Conservation (phyloP, 35 echinoderm and acorn worm species). For the Ophiothrix spiculata region DNA sequence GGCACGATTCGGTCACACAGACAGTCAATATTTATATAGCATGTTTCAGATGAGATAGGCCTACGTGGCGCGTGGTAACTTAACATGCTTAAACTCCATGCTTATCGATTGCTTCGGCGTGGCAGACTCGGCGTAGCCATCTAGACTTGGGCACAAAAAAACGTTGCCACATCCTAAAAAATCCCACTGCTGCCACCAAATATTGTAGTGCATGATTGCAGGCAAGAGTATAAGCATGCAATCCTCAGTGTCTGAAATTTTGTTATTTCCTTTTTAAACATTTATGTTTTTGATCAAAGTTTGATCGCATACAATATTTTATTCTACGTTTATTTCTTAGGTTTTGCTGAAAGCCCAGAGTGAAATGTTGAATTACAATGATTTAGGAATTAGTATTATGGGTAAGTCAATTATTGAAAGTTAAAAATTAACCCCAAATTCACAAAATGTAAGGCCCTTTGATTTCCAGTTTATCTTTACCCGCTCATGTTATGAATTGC, state of each 20-base stretch:
- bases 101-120: no score
- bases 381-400: slow-evolving; percentile 81
- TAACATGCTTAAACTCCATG: no score
- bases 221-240: not conserved
- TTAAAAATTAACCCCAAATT: not conserved
- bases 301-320: not conserved
- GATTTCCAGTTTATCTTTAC: not conserved
- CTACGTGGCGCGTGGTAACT: no score
- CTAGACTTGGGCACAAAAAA: not conserved
- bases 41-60: no score
- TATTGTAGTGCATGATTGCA: not conserved
- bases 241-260: not conserved
- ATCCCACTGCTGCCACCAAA: not conserved
- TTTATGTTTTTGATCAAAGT: not conserved
- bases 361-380: slow-evolving; percentile 82
- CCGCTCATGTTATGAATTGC: not conserved
- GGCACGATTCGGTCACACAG: no score
- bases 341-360: slow-evolving; percentile 71
- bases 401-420: slow-evolving; percentile 48
- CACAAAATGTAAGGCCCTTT: not conserved
- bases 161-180: not conserved
- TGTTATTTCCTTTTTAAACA: not conserved
- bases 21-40: no score
- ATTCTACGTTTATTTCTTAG: slow-evolving; percentile 21
- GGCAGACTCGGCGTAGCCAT: no score